Evolutionary conservation across 2,888 invertebrate species (phyloP), one percentile per base, ranked within the genome.

Genomic region (Tetropium fuscum): DNA sequence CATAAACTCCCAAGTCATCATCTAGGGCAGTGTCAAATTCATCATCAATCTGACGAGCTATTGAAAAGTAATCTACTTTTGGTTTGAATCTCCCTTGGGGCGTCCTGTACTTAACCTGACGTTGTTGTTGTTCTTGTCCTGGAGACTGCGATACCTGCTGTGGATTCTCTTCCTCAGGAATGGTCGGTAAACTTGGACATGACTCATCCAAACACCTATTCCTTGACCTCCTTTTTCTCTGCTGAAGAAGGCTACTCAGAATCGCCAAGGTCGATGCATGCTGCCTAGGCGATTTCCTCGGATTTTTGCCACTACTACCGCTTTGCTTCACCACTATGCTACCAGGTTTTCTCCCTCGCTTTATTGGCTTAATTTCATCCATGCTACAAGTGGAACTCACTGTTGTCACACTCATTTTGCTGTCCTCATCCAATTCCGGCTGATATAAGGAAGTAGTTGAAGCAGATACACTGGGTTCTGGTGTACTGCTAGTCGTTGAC

Each of bases 251-350:
- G 51, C 89, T 88, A 32, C 90, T 89, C 2, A 94, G 87, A 56
- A 94, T 92, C 0, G 94, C 94, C 58, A 94, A 80, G 0, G 95
- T 95, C 0, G 94, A 94, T 0, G 94, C 94, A 76, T 95, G 94
- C 77, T 94, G 94, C 15, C 95, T 84, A 0, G 95, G 95, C 0
- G 93, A 94, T 76, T 94, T 94, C 32, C 95, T 83, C 0, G 94
- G 91, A 60, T 88, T 89, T 20, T 83, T 83, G 41, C 86, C 86
- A 56, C 67, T 40, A 22, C 20, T 16, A 2, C 30, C 3, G 2
- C 2, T 15, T 18, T 47, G 48, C n/a, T 25, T 15, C 19, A 18
- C 7, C n/a, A 40, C 13, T 0, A 32, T 22, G 15, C 27, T 30
- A 7, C 13, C 15, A 7, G 57, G 19, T 10, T 51, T 68, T 13